Base-by-base conservation (phyloP, 2,888 invertebrate species). In the Megaustenia siamemsis region DNA sequence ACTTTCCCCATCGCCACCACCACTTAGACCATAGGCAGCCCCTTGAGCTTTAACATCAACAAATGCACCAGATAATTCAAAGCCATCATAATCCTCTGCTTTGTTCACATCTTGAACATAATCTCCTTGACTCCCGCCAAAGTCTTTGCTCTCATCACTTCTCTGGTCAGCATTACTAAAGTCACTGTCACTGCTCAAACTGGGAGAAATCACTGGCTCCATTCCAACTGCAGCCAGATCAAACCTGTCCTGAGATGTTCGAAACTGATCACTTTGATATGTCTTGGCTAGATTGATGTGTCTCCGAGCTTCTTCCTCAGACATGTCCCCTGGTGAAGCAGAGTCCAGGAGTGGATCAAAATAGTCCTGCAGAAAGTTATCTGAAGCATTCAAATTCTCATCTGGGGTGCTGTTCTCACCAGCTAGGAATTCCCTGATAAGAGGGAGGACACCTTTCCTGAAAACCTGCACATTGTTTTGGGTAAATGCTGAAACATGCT, bases 391-490 rank as follows among this genome's bases (percentile, higher is more conserved):
- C 0, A 78, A 66, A n/a, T 80, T 81, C 28, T 86, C 87, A 45
- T 88, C 88, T 2, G 86, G 88, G 0, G 82, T 82, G 71, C 76
- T 79, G 2, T 43, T 28, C 66, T 88, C 86, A 38, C 88, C 89
- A 49, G 86, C 86, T 10, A 92, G 84, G 84, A 90, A 90, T 10
- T 87, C 86, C 75, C 89, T 89, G 40, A 94, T 81, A 12, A 93
- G 84, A 0, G 94, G 94, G 69, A 93, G 87, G 66, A 94, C 90
- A 83, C 90, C 88, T 89, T 94, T 94, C 28, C 94, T 85, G 0
- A 93, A 93, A 2, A 93, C 92, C 63, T 88, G 88, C 2, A 90
- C 87, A 83, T 93, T 93, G 45, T 89, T 90, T 88, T 94, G 94
- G 15, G 86, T 83, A 85, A 92, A 93, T 32, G 90, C 86, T 12